Evolutionary conservation across 1,140 invertebrate genomes (phyloP), one percentile per base, ranked within the genome.

Genomic region (Homarus americanus): DNA sequence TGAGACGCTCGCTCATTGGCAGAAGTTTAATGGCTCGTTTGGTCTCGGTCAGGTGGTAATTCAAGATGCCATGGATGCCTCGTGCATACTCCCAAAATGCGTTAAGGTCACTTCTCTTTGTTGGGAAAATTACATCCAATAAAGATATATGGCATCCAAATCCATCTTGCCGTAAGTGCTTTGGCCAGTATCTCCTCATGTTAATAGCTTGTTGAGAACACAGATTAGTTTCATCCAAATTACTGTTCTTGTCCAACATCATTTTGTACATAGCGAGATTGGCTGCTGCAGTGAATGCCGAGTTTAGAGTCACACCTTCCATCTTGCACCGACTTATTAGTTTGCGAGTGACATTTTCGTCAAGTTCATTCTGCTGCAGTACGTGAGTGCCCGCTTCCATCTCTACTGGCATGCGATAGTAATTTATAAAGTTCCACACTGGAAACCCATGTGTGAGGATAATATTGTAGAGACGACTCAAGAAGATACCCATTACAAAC

Each of bases 111-210:
- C 87, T 83, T 7, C 24, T n/a, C 17, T 44, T 34, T 5, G 91
- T 92, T 7, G 72, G 87, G 76, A 93, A 86, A 32, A 69, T 53
- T 41, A 93, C 40, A 76, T 93, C 92, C 24, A 93, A 78, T 28
- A 91, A 73, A 9, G 92, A 93, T 24, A 93, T 93, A 69, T 93
- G 91, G 69, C 92, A 93, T 34, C 92, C 92, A 40, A 89, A 92
- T 0, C 91, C 49, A 66, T 93, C 87, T 34, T 66, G 76, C 9
- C 66, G 82, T 34, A 87, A 20, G 32, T 91, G 90, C 69, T 93
- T 90, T 34, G 92, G 91, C 92, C 92, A 93, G 82, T 93, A 93
- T 36, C 92, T 73, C 4, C 92, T 49, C 92, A 93, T 93, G 78
- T 93, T 93, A 41, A 93, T 66, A 36, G 87, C 91, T 44, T 93